Evolutionary conservation across 1,140 invertebrate species (phyloP).

Genomic region (Magallana gigas): DNA sequence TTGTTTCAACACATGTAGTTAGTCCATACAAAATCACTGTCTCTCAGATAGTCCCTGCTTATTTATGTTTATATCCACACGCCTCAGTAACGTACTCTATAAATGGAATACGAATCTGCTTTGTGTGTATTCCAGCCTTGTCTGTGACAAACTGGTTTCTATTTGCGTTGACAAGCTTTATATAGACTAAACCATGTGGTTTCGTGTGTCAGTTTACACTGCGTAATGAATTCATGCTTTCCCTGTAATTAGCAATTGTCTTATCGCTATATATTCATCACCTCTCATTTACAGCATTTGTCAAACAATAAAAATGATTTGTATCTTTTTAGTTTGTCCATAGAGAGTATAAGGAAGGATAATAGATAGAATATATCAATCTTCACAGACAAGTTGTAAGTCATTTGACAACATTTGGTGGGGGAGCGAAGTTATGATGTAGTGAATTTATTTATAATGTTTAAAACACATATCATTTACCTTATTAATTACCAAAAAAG

Average conservation of each 20-base stretch:
- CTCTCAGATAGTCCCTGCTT: not conserved
- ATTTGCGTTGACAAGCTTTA: constrained; percentile 26
- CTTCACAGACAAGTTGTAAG: too few relatives aligned
- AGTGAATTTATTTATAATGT: too few relatives aligned
- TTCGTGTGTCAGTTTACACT: not conserved
- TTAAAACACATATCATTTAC: too few relatives aligned
- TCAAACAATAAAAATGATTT: constrained; percentile 20
- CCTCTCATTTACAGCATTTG: not conserved
- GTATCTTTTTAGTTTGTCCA: not conserved
- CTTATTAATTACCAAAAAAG: too few relatives aligned
- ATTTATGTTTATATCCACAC: not conserved
- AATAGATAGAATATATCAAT: too few relatives aligned
- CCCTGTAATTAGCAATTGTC: constrained; percentile 14
- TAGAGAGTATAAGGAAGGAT: too few relatives aligned
- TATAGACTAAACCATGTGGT: constrained; percentile 25
- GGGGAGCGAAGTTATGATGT: too few relatives aligned
- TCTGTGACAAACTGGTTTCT: not conserved
- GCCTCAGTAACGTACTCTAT: not conserved
- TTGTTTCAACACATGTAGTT: not conserved
- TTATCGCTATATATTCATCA: not conserved
- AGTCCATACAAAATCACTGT: not conserved
- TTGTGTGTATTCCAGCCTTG: not conserved
- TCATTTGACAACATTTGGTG: too few relatives aligned
- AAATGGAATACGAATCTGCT: not conserved
- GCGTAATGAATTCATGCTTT: constrained; percentile 16